Percentiles rank a stretch among this genome's conserved stretches.
These are phyloP conservation scores for Nilaparvata lugens DNA, from an alignment of 1,140 invertebrate species.

Conservation along the genomic window DNA sequence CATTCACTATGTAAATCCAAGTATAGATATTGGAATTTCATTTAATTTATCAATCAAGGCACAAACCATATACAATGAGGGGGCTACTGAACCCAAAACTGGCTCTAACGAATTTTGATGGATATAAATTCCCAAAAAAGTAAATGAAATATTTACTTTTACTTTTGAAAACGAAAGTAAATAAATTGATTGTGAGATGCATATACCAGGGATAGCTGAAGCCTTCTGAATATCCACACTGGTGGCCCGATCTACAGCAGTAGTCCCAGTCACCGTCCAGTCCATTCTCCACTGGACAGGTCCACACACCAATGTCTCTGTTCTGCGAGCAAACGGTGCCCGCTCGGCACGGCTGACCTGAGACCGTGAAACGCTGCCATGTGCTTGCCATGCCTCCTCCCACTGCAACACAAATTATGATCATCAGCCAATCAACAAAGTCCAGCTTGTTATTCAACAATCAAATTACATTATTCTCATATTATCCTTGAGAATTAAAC, in stretches of 20 bases:
- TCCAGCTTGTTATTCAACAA: background rate
- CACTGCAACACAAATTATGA: conserved; percentile 20
- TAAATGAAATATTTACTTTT: too few relatives aligned
- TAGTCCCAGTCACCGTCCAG: conserved; percentile 67
- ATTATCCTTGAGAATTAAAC: too few relatives aligned
- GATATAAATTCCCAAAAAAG: too few relatives aligned
- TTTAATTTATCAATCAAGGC: too few relatives aligned
- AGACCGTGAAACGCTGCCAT: conserved; percentile 66
- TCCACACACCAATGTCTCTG: conserved; percentile 62
- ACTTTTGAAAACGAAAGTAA: too few relatives aligned
- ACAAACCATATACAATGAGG: too few relatives aligned
- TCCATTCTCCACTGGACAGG: conserved; percentile 58
- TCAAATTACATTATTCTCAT: too few relatives aligned
- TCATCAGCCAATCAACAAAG: background rate
- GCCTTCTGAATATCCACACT: conserved; percentile 70
- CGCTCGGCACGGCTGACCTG: conserved; percentile 61
- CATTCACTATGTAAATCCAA: too few relatives aligned
- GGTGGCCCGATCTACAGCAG: conserved; percentile 66
- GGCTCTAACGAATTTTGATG: conserved; percentile 1
- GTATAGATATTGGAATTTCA: too few relatives aligned
- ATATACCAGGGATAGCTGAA: conserved; percentile 61
- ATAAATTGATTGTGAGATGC: too few relatives aligned
- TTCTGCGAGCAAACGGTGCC: conserved; percentile 61
- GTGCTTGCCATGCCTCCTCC: conserved; percentile 30
- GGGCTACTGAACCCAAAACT: too few relatives aligned